Percentiles rank a stretch among this genome's conserved stretches.
These are phyloP conservation scores for Ramphastos sulfuratus DNA, from an alignment of 2,113 vertebrate species.

Conservation along the genomic window DNA sequence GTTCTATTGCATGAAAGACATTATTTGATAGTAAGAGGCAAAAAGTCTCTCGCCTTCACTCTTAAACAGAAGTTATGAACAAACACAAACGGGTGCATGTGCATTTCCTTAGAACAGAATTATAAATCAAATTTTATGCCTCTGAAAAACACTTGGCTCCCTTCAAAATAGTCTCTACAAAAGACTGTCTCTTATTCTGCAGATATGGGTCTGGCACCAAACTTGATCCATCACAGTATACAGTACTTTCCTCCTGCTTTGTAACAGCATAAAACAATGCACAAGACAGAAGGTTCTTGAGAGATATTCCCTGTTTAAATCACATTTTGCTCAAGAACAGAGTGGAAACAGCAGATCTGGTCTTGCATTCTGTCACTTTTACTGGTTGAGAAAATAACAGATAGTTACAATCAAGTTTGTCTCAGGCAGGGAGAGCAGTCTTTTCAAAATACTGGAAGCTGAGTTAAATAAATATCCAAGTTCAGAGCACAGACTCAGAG, in stretches of 20 bases:
- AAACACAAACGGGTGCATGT: not conserved
- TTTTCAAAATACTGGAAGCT: not conserved
- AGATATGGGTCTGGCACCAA: not conserved
- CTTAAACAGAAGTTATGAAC: not conserved
- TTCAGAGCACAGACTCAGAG: not conserved
- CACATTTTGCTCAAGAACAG: not conserved
- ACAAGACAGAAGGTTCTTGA: not conserved
- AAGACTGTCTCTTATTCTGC: not conserved
- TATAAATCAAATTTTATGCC: not conserved
- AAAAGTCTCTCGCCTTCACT: not conserved
- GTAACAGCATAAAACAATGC: not conserved
- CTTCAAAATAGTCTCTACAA: not conserved
- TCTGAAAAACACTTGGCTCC: not conserved
- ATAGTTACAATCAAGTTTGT: not conserved
- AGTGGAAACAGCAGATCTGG: not conserved
- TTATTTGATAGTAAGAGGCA: not conserved
- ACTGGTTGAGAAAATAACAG: not conserved
- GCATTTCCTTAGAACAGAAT: not conserved
- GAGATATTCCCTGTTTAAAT: not conserved
- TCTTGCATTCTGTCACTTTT: not conserved
- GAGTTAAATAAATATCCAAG: constrained; percentile 3
- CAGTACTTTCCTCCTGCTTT: not conserved
- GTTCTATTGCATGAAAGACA: not conserved
- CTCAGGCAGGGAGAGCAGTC: not conserved
- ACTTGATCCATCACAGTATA: not conserved